Evolutionary conservation across 1,140 invertebrate species (phyloP).

Genomic region (Macrobrachium nipponense): DNA sequence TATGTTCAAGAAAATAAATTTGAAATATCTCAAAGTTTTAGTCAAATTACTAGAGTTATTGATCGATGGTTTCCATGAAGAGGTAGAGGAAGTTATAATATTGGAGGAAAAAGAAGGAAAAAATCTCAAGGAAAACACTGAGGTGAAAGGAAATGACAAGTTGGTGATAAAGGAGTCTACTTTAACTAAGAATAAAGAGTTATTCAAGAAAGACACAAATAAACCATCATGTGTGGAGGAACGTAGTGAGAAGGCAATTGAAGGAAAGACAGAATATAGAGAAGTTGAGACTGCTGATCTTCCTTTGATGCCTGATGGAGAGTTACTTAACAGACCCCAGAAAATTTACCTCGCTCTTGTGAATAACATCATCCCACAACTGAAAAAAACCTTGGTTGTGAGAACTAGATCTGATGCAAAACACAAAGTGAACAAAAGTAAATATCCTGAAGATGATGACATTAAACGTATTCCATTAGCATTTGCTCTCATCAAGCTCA

Average conservation of each 20-base stretch:
- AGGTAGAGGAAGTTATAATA: conserved; percentile 65
- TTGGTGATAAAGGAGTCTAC: not conserved
- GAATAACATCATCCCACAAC: conserved; percentile 74
- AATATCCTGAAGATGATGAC: conserved; percentile 81
- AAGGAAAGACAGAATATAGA: not conserved
- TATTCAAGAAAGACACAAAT: not conserved
- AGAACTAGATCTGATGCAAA: conserved; percentile 79
- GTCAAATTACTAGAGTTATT: conserved; percentile 85
- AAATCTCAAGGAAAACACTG: not conserved
- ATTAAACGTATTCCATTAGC: conserved; percentile 91
- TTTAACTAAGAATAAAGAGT: too few relatives aligned
- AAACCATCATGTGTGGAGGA: not conserved
- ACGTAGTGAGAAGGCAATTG: not conserved
- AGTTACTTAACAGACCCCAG: conserved; percentile 63
- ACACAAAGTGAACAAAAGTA: conserved; percentile 82
- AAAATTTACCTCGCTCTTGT: conserved; percentile 77
- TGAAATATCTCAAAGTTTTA: conserved; percentile 84
- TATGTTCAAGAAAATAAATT: conserved; percentile 75
- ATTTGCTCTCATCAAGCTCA: conserved; percentile 89
- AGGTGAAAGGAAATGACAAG: conserved; percentile 59
- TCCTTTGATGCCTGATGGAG: conserved; percentile 23
- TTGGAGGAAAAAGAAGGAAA: not conserved
- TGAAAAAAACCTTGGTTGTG: conserved; percentile 77
- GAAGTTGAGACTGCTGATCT: not conserved
- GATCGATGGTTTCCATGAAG: conserved; percentile 93